Evolutionary conservation across 2,797 vertebrate genomes (phyloP).

Genomic region (Phoeniculus purpureus): DNA sequence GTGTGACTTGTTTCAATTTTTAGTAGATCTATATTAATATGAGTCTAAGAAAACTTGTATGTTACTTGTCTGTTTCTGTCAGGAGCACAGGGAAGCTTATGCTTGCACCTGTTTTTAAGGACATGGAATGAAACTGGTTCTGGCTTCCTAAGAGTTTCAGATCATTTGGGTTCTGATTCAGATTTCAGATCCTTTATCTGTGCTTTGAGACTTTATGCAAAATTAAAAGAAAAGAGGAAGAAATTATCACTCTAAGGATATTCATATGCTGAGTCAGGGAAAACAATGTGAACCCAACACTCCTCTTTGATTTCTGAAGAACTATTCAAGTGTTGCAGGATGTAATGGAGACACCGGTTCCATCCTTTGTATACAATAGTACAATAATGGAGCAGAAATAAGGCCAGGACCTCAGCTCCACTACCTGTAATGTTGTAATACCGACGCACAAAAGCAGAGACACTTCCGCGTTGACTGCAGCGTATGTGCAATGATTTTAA

Average conservation of each 20-base stretch:
- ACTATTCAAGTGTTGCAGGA: constrained; percentile 8
- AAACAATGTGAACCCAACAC: neutral
- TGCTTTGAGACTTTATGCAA: constrained; percentile 20
- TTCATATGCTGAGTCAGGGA: neutral
- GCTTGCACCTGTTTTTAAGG: neutral
- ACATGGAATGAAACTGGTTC: rapidly evolving
- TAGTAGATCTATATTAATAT: rapidly evolving
- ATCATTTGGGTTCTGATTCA: neutral
- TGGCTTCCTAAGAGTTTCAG: neutral
- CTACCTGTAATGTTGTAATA: neutral
- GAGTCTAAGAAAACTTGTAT: neutral
- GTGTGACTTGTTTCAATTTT: neutral
- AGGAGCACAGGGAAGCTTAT: constrained; percentile 38
- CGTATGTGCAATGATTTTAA: constrained; percentile 63
- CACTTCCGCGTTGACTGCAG: neutral
- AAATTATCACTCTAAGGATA: constrained; percentile 41
- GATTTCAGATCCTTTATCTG: neutral
- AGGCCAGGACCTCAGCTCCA: neutral
- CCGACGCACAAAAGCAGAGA: neutral
- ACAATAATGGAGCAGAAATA: constrained; percentile 48
- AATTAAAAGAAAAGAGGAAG: constrained; percentile 4
- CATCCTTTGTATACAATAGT: neutral
- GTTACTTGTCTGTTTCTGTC: neutral
- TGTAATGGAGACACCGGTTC: constrained; percentile 28
- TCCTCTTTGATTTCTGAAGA: neutral